Evolutionary conservation across 2,113 vertebrate species (phyloP).

Genomic region (Ciconia boyciana): DNA sequence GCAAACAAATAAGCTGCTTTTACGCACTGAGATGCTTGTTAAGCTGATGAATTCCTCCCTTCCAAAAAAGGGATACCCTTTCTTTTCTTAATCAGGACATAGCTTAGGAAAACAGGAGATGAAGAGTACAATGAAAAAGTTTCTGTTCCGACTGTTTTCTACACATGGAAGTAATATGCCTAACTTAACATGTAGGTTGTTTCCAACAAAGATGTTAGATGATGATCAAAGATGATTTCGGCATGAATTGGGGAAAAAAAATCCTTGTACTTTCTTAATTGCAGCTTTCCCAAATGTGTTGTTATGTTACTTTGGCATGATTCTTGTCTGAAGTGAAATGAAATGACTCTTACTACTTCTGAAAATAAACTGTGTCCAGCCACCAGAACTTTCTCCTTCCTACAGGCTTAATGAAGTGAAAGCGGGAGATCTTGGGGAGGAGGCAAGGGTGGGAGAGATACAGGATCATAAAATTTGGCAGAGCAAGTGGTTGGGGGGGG

Average conservation of each 20-base stretch:
- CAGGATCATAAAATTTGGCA: neutral
- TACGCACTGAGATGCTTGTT: neutral
- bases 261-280: neutral
- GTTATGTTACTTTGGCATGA: neutral
- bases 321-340: neutral
- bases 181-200: neutral
- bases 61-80: neutral
- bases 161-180: neutral
- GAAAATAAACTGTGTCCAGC: neutral
- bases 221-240: neutral
- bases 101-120: neutral
- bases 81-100: neutral
- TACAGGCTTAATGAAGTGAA: constrained; percentile 4
- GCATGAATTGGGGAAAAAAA: neutral
- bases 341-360: neutral
- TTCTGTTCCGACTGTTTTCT: neutral
- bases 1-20: neutral
- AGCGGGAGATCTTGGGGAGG: neutral
- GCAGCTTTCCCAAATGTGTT: neutral
- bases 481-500: neutral
- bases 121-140: neutral
- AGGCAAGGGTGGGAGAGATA: constrained; percentile 2
- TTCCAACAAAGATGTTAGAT: neutral
- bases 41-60: neutral
- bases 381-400: neutral